A percentile compares a stretch with the other conserved stretches of the same genome.
These are phyloP conservation scores for Strigamia transsilvanica DNA, from an alignment of 2,888 invertebrate genomes.

Conservation along the genomic window DNA sequence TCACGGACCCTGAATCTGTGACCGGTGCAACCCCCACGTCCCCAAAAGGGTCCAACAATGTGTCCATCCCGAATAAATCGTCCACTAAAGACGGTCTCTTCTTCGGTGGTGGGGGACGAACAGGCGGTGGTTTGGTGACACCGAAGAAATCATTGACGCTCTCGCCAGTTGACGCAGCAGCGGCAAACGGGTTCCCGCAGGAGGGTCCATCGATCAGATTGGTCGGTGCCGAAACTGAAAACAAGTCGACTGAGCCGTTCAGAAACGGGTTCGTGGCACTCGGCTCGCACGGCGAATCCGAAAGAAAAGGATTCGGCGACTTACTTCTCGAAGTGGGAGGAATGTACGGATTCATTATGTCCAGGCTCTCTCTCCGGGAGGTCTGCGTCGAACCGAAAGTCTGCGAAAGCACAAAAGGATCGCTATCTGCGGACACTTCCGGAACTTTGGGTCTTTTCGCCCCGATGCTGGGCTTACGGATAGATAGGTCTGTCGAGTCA, in stretches of 20 bases:
- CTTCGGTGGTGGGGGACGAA: not conserved
- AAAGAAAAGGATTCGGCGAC: constrained; percentile 52
- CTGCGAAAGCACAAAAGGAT: constrained; percentile 73
- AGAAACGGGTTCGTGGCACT: constrained; percentile 56
- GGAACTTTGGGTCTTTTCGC: not conserved
- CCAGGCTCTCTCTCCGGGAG: not conserved
- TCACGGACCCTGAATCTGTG: not conserved
- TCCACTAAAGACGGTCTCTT: not conserved
- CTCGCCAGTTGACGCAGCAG: not conserved
- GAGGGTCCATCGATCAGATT: not conserved
- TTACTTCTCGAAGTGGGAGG: constrained; percentile 46
- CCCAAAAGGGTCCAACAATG: not conserved
- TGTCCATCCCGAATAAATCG: not conserved
- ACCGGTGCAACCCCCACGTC: not conserved
- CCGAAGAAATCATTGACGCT: not conserved
- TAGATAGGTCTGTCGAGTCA: constrained; percentile 8
- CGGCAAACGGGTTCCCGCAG: constrained; percentile 17
- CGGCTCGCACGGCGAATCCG: constrained; percentile 20
- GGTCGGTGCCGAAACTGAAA: not conserved
- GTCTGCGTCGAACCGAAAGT: constrained; percentile 23
- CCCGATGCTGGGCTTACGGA: not conserved
- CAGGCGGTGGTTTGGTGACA: not conserved
- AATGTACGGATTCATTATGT: not conserved
- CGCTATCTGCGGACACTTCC: constrained; percentile 63
- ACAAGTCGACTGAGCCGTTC: not conserved